phyloP scores from a whole-genome alignment of 2,888 invertebrate species.

The Odontocerum albicorne region DNA sequence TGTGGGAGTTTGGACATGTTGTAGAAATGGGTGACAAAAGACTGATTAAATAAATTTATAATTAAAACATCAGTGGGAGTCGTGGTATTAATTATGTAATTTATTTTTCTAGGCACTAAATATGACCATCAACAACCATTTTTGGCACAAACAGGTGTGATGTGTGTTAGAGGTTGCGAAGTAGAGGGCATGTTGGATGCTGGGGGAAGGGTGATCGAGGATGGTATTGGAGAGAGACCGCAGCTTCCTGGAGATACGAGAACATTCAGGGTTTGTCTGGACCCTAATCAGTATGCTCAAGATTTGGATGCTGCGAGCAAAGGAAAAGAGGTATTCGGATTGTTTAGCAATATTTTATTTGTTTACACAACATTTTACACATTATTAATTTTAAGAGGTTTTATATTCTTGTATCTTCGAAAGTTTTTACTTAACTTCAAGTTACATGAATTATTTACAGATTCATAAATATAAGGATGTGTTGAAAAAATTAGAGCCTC shows the following conservation, averaged over 20 bases:
- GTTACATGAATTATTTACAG: too few species aligned
- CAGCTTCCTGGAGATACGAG: slow-evolving; percentile 84
- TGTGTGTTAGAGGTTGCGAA: slow-evolving; percentile 95
- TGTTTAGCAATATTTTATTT: too few species aligned
- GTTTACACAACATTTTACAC: too few species aligned
- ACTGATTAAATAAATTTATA: too few species aligned
- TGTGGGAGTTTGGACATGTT: too few species aligned
- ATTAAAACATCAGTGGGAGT: too few species aligned
- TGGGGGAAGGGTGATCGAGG: slow-evolving; percentile 94
- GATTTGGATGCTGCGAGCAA: slow-evolving; percentile 86
- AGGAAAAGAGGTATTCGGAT: slow-evolving; percentile 75
- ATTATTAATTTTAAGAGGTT: too few species aligned
- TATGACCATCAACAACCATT: slow-evolving; percentile 84
- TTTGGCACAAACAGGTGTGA: slow-evolving; percentile 89
- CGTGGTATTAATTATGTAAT: background rate
- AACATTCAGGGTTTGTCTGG: slow-evolving; percentile 92
- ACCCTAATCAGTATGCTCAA: slow-evolving; percentile 94
- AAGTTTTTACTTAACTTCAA: too few species aligned
- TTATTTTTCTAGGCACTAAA: slow-evolving; percentile 62
- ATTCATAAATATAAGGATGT: too few species aligned
- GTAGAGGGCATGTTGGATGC: slow-evolving; percentile 97
- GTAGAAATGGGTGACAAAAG: too few species aligned
- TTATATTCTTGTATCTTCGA: too few species aligned
- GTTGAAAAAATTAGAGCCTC: too few species aligned
- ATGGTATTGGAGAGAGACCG: slow-evolving; percentile 89